Percentiles rank a stretch among this genome's conserved stretches.
Conservation (phyloP, 1,140 invertebrate genomes). For the Bombus impatiens region DNA sequence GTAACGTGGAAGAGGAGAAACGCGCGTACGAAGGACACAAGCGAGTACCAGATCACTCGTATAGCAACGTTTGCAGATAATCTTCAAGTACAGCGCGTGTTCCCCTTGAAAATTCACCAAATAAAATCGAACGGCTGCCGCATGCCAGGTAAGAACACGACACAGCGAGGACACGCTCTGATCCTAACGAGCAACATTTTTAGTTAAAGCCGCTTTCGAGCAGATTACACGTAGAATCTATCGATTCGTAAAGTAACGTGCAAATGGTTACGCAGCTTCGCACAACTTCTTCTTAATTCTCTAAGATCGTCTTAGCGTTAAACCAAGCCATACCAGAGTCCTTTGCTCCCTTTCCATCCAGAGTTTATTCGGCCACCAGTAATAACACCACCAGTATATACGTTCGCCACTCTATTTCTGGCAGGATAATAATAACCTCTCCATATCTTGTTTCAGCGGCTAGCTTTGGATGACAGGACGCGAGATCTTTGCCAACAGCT, state of each 20-base stretch:
- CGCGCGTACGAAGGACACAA: neutral
- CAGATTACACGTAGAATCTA: neutral
- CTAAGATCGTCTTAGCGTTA: neutral
- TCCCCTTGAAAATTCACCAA: conserved; percentile 22
- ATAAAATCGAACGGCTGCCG: conserved; percentile 2
- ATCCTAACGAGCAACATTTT: neutral
- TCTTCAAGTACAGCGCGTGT: neutral
- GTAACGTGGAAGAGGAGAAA: neutral
- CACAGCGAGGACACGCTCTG: neutral
- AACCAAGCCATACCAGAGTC: neutral
- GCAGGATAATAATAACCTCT: conserved; percentile 41
- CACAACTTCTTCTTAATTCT: neutral
- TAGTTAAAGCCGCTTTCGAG: neutral
- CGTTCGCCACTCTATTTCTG: conserved; percentile 36
- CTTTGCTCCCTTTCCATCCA: conserved; percentile 16
- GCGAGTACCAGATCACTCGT: neutral
- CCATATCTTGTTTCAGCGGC: conserved; percentile 34
- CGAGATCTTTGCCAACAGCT: neutral
- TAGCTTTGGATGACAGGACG: conserved; percentile 12
- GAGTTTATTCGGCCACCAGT: conserved; percentile 21
- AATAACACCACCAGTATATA: neutral
- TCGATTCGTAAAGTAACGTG: neutral
- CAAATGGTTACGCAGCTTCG: neutral
- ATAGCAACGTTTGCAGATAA: neutral
- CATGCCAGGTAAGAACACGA: conserved; percentile 7